These are phyloP conservation scores for Camponotus floridanus DNA, from an alignment of 1,140 invertebrate species.

Conservation along the genomic window DNA sequence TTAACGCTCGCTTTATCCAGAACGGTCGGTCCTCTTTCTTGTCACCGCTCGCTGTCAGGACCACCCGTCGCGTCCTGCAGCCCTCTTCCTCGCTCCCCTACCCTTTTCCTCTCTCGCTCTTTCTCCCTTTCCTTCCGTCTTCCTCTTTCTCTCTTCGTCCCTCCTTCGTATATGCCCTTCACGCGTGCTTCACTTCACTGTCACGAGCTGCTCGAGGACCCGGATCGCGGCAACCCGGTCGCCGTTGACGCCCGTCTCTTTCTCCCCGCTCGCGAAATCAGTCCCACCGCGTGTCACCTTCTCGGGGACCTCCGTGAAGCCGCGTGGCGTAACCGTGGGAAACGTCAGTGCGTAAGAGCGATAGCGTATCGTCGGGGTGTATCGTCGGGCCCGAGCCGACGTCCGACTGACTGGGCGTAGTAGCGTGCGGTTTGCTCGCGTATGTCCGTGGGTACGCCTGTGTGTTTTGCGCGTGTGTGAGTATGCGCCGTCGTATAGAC, in stretches of 20 bases:
- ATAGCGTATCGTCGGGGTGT: constrained; percentile 18
- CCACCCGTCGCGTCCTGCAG: constrained; percentile 49
- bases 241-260: constrained; percentile 20
- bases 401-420: constrained; percentile 58
- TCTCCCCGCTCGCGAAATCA: constrained; percentile 36
- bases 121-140: not conserved
- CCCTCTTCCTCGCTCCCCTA: constrained; percentile 50
- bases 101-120: constrained; percentile 1
- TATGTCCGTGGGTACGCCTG: not conserved
- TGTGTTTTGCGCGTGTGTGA: not conserved
- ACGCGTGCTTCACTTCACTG: constrained; percentile 58
- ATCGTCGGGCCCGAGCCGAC: constrained; percentile 52
- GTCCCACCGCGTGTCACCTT: not conserved
- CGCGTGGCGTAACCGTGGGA: constrained; percentile 45
- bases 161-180: not conserved
- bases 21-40: constrained; percentile 44
- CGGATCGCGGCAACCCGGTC: constrained; percentile 34
- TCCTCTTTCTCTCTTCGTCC: constrained; percentile 25
- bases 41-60: constrained; percentile 53
- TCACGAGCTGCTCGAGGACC: constrained; percentile 38
- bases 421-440: constrained; percentile 40
- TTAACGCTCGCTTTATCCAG: constrained; percentile 42
- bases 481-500: not conserved
- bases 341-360: constrained; percentile 20
- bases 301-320: not conserved